Evolutionary conservation across 2,113 vertebrate species (phyloP), one percentile per base, ranked within the genome.

Genomic region (Protobothrops mucrosquamatus): DNA sequence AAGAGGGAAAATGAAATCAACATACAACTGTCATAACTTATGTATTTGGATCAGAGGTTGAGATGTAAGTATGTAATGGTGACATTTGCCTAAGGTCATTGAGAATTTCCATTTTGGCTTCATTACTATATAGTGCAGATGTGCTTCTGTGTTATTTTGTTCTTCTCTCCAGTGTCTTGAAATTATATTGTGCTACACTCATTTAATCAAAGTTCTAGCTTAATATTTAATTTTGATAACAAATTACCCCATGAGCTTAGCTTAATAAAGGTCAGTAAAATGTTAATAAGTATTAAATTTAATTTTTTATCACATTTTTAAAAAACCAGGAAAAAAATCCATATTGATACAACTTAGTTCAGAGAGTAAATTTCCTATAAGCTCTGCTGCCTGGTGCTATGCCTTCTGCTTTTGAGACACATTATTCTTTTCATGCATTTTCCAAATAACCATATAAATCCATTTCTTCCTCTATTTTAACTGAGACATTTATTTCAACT

Each of bases 401-500:
- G 54, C 26, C 29, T 93, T 92, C 94, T 89, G 91, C 14, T 1
- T 89, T 92, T 23, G 54, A 57, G 88, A 22, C 4, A n/a, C 87
- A 26, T 88, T 88, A 0, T 7, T 11, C 5, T 92, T 55, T 93
- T 91, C 57, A 90, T 89, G 64, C 94, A 0, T 86, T 93, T 48
- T 89, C 54, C 61, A 89, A 94, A 94, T 94, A 64, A 74, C 89
- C 85, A 9, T 69, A 57, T 93, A 93, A 92, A 95, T 95, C 14
- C 3, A 93, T 90, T 95, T 94, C 46, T 96, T 94, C 7, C 29
- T 92, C 93, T 1, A 29, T 94, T 95, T 93, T 29, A 94, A 90
- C 1, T 90, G 59, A 93, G 43, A 15, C 88, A 91, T 85, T 69
- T 56, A 94, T 93, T 96, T 95, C 95, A 96, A 95, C 92, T 93